Percentiles rank a stretch among this genome's conserved stretches.
Evolutionary conservation across 1,140 invertebrate species (phyloP).

Genomic region (Diabrotica virgifera): DNA sequence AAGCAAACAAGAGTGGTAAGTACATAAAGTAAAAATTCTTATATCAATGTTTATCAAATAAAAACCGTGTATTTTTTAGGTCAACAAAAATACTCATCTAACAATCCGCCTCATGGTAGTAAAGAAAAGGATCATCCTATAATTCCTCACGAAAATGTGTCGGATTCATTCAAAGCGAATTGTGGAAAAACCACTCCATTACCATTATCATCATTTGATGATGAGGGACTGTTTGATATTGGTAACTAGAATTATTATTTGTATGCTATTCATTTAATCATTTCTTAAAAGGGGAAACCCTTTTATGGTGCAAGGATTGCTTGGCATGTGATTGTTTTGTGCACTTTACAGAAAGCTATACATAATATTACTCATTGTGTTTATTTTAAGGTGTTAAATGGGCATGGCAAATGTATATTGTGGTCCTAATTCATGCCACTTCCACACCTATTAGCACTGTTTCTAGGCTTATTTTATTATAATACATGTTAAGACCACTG

Average conservation of each 20-base stretch:
- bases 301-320: constrained; percentile 6
- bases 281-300: constrained; percentile 8
- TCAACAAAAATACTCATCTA: constrained; percentile 24
- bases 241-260: constrained; percentile 27
- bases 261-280: background rate
- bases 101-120: constrained; percentile 7
- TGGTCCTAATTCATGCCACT: no score
- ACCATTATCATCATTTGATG: constrained; percentile 34
- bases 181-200: background rate
- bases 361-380: background rate
- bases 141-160: background rate
- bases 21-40: constrained; percentile 12
- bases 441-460: no score
- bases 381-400: background rate
- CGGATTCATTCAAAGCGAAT: background rate
- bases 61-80: constrained; percentile 23
- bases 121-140: constrained; percentile 9
- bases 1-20: constrained; percentile 29
- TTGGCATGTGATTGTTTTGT: background rate
- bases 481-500: no score
- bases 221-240: constrained; percentile 42
- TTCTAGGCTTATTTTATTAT: no score
- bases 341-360: background rate
- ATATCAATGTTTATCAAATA: constrained; percentile 6
- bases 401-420: no score